Evolutionary conservation across 1,140 invertebrate species (phyloP), one percentile per base, ranked within the genome.

Genomic region (Euura saliciscinereae): DNA sequence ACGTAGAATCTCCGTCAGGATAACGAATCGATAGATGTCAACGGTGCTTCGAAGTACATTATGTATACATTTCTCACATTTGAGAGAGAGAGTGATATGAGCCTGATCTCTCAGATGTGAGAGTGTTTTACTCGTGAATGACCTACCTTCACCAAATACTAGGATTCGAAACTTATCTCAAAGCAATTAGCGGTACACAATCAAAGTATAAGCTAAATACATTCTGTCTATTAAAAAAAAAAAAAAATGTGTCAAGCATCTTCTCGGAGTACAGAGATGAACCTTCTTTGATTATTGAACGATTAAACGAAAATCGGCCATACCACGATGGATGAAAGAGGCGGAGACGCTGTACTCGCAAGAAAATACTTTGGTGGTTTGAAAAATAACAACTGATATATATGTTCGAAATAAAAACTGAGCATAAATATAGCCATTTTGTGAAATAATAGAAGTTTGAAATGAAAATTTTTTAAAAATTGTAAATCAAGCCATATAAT

Each of bases 131-230:
- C 10, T 28, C 74, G 66, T 76, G 66, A 81, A 75, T 79, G 82
- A 85, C 84, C 85, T 86, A 87, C 84, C 82, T 84, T 86, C 84
- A 86, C 80, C 82, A 85, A 84, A 86, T 86, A 81, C 85, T 84
- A 85, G 86, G 86, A 85, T 81, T 82, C 85, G 82, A 86, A 84
- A 86, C 84, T 84, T 84, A 85, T 85, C 78, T 86, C 82, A 86
- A 86, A 87, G 85, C 86, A 86, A 87, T 85, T 86, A 87, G 86
- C 85, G 82, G 85, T 87, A 87, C 84, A 83, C 86, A 87, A 86
- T 86, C 84, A 86, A 87, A 82, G 80, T 86, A 85, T 82, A 86
- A 87, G 84, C 85, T 84, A 85, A 86, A 83, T 87, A 87, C 86
- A 87, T 86, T 85, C 84, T 59, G 81, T 83, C 83, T 87, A 86